Conservation (phyloP, 2,888 invertebrate species). For the Pristionchus arcanus region DNA sequence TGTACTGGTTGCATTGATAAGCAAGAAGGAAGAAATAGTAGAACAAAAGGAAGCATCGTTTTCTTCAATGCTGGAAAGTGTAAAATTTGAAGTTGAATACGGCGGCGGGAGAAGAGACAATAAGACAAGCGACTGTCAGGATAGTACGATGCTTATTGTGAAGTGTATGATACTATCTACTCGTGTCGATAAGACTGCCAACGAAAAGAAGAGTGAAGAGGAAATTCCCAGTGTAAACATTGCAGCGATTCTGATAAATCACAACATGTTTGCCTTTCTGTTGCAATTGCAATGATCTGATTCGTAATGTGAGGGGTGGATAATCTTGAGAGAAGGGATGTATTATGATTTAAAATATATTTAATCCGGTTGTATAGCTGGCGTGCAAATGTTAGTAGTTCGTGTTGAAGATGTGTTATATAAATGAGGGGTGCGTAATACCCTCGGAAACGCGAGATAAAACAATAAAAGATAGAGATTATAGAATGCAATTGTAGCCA, state of each 20-base stretch:
- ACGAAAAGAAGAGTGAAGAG: background rate
- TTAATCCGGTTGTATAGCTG: too few species aligned
- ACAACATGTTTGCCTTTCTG: background rate
- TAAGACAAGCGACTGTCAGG: background rate
- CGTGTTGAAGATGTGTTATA: too few species aligned
- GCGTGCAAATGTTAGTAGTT: too few species aligned
- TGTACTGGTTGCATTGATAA: conserved; percentile 1
- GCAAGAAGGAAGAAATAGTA: background rate
- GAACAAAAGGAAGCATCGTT: background rate
- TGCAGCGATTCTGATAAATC: background rate
- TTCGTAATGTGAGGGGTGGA: too few species aligned
- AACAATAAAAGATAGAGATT: too few species aligned
- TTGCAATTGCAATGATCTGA: background rate
- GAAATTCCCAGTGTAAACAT: conserved; percentile 11
- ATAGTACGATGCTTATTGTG: background rate
- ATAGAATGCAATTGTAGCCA: too few species aligned
- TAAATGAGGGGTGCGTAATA: too few species aligned
- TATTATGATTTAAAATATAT: too few species aligned
- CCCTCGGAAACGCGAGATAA: too few species aligned
- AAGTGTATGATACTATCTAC: conserved; percentile 6
- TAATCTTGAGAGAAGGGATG: too few species aligned
- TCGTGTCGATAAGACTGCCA: background rate
- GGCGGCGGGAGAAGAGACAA: background rate
- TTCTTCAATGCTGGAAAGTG: background rate
- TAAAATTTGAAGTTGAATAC: background rate